A percentile compares a stretch with the other conserved stretches of the same genome.
phyloP scores from a whole-genome alignment of 1,140 invertebrate species.

The Drosophila subpulchrella region DNA sequence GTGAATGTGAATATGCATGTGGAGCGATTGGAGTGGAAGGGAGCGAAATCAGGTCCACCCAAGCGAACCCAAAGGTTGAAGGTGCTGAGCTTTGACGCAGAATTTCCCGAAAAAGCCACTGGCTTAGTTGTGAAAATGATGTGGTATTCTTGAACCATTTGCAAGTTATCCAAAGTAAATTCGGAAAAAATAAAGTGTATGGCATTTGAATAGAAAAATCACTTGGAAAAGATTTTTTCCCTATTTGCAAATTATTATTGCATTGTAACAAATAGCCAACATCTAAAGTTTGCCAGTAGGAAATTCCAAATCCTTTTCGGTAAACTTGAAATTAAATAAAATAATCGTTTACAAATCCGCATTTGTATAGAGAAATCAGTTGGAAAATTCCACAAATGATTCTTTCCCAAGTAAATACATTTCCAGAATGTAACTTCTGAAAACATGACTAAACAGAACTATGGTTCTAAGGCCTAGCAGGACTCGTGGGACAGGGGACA shows the following conservation, averaged over 20 bases:
- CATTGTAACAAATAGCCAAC: no score
- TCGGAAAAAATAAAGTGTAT: no score
- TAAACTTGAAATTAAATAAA: not conserved
- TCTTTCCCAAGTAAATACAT: not conserved
- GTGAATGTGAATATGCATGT: conserved; percentile 1
- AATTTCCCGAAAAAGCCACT: not conserved
- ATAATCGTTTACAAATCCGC: not conserved
- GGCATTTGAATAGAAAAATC: no score
- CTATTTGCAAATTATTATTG: no score
- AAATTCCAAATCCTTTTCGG: not conserved
- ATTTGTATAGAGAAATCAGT: no score
- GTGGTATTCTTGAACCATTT: not conserved
- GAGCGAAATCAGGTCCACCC: not conserved
- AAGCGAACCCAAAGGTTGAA: not conserved
- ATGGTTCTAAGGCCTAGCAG: not conserved
- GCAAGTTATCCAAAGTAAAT: not conserved
- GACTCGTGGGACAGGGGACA: not conserved
- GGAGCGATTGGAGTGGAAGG: conserved; percentile 15
- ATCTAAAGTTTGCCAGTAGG: no score
- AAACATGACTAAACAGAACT: not conserved
- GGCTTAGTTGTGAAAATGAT: not conserved
- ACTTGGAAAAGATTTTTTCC: not conserved
- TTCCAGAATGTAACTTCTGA: not conserved
- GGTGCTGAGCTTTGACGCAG: not conserved
- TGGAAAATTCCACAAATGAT: not conserved